Evolutionary conservation across 2,113 vertebrate species (phyloP).

Genomic region (Grammomys surdaster): DNA sequence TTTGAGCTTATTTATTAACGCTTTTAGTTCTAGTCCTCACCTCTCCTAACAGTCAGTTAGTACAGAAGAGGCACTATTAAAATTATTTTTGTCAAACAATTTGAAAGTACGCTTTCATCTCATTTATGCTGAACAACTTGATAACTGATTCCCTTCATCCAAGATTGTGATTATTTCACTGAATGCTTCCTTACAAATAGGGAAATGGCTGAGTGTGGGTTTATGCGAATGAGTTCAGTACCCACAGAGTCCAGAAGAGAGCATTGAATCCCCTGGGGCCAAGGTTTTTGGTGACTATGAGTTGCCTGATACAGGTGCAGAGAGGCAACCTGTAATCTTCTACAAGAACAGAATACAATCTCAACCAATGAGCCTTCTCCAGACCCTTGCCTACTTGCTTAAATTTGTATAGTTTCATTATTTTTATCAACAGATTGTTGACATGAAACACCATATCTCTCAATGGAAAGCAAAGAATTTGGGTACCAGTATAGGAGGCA

Average conservation of each 20-base stretch:
- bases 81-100: constrained; percentile 39
- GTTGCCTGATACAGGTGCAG: no score
- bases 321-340: neutral
- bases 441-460: neutral
- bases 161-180: constrained; percentile 45
- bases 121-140: neutral
- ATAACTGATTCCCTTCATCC: neutral
- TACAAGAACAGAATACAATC: neutral
- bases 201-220: neutral
- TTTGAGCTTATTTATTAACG: neutral
- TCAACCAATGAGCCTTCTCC: neutral
- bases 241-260: neutral
- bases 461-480: constrained; percentile 3
- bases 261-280: neutral
- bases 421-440: neutral
- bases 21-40: constrained; percentile 3
- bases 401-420: neutral
- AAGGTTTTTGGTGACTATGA: neutral
- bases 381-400: neutral
- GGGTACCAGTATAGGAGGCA: neutral
- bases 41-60: constrained; percentile 1
- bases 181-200: neutral
- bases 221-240: neutral
- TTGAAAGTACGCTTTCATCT: constrained; percentile 16
- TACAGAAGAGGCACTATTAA: neutral